Conservation (phyloP, 2,888 invertebrate species). For the Bhutanitis thaidina region DNA sequence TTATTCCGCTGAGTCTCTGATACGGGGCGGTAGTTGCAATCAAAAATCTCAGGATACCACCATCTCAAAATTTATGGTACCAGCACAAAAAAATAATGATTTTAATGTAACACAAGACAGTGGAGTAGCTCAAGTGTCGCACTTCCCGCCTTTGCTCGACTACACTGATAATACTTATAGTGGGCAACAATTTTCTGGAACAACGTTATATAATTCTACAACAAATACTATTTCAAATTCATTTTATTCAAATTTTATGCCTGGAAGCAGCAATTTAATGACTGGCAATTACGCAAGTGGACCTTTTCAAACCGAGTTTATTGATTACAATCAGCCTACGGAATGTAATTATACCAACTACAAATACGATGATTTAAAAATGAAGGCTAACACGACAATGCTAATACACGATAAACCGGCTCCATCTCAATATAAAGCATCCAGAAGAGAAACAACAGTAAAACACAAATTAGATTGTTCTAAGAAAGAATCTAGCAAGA, state of each 20-base stretch:
- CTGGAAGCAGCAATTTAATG: slow-evolving; percentile 64
- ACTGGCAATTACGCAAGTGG: slow-evolving; percentile 59
- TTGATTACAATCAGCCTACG: slow-evolving; percentile 64
- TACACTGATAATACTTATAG: slow-evolving; percentile 65
- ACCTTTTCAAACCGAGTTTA: slow-evolving; percentile 62
- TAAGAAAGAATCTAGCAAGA: slow-evolving; percentile 68
- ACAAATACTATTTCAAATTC: slow-evolving; percentile 71
- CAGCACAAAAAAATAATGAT: slow-evolving; percentile 62
- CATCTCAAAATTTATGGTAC: slow-evolving; percentile 51
- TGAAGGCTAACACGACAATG: slow-evolving; percentile 54
- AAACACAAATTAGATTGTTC: slow-evolving; percentile 73
- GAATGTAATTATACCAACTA: slow-evolving; percentile 70
- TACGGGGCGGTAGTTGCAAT: slow-evolving; percentile 59
- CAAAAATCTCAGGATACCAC: slow-evolving; percentile 58
- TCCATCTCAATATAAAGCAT: slow-evolving; percentile 50
- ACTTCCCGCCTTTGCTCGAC: slow-evolving; percentile 68
- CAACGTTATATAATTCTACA: slow-evolving; percentile 65
- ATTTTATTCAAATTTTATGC: slow-evolving; percentile 72
- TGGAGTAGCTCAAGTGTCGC: slow-evolving; percentile 69
- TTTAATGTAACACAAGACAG: slow-evolving; percentile 56
- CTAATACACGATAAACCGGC: slow-evolving; percentile 58
- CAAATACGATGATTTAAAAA: slow-evolving; percentile 69
- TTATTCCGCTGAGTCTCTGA: slow-evolving; percentile 68
- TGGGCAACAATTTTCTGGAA: slow-evolving; percentile 67
- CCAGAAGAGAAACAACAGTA: slow-evolving; percentile 59